Percentiles rank a stretch among this genome's conserved stretches.
These are phyloP conservation scores for Ruditapes philippinarum DNA, from an alignment of 1,140 invertebrate genomes.

Conservation along the genomic window DNA sequence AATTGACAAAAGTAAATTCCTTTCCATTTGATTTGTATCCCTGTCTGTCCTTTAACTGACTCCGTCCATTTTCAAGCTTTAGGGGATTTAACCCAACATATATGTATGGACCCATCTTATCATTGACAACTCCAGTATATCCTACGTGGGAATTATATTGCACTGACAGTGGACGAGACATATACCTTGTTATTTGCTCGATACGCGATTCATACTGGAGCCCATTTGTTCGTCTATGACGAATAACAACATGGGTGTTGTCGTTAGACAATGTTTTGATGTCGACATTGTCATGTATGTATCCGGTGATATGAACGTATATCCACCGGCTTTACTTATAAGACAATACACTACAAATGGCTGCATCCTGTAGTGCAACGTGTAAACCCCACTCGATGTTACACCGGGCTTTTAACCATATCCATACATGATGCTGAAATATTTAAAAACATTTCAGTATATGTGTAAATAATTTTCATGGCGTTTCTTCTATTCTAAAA, in stretches of 20 bases:
- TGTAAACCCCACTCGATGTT: slow-evolving; percentile 13
- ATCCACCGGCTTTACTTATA: not conserved
- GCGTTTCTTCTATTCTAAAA: too few relatives aligned
- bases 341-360: slow-evolving; percentile 37
- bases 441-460: too few relatives aligned
- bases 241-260: slow-evolving; percentile 32
- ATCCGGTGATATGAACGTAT: slow-evolving; percentile 46
- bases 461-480: too few relatives aligned
- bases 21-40: slow-evolving; percentile 37
- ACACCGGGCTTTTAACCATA: not conserved
- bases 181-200: not conserved
- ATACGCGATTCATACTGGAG: slow-evolving; percentile 5
- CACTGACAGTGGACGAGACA: not conserved
- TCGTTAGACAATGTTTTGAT: slow-evolving; percentile 20
- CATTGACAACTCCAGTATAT: not conserved
- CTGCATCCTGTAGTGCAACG: slow-evolving; percentile 1
- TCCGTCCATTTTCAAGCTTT: not conserved
- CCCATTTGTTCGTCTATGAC: slow-evolving; percentile 1
- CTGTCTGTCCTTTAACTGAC: not conserved
- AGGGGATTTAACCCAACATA: slow-evolving; percentile 37
- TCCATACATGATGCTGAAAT: slow-evolving; percentile 26
- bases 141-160: slow-evolving; percentile 21
- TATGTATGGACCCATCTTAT: slow-evolving; percentile 28
- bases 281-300: slow-evolving; percentile 26
- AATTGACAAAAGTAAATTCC: slow-evolving; percentile 42